Evolutionary conservation across 2,797 vertebrate species (phyloP), one percentile per base, ranked within the genome.

Genomic region (Coluber constrictor): DNA sequence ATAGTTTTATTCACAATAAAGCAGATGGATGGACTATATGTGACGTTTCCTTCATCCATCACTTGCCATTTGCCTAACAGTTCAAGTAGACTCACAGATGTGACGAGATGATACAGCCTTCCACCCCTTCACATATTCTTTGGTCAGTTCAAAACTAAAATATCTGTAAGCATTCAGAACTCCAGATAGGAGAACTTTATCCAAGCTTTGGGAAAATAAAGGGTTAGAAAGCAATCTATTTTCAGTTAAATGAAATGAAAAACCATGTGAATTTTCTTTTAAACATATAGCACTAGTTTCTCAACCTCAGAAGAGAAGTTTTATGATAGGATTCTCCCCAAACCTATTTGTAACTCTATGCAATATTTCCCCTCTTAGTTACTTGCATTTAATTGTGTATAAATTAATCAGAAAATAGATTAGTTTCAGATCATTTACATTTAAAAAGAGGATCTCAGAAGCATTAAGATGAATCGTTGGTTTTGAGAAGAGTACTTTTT

Each of bases 341-440:
- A 43, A 83, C 20, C 74, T 83, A 47, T 83, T 83, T 83, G 37
- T 37, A 83, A 43, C 37, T 83, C 74, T 47, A 25, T 47, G 37
- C 47, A 83, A 25, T 83, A 83, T 83, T 83, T 83, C 20, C 37
- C 37, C 74, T 79, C 27, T 90, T 59, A 83, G 37, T 47, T 83
- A 83, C 23, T 83, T 83, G 37, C 37, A 83, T 83, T 79, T 79
- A 43, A 47, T 79, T 79, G 23, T 43, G 74, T 43, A 47, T 79
- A 79, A 25, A 79, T 79, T 79, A 79, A 79, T 47, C 74, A 79
- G 74, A 79, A 79, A 79, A 79, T 79, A 79, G 47, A 43, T 79
- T 79, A 79, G 74, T 79, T 79, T 79, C 20, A 79, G 37, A 79
- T 79, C 37, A 79, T 79, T 79, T 79, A 25, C 74, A 96, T 96